Conservation (phyloP, 1,140 invertebrate species). For the Drosophila jambulina region DNA sequence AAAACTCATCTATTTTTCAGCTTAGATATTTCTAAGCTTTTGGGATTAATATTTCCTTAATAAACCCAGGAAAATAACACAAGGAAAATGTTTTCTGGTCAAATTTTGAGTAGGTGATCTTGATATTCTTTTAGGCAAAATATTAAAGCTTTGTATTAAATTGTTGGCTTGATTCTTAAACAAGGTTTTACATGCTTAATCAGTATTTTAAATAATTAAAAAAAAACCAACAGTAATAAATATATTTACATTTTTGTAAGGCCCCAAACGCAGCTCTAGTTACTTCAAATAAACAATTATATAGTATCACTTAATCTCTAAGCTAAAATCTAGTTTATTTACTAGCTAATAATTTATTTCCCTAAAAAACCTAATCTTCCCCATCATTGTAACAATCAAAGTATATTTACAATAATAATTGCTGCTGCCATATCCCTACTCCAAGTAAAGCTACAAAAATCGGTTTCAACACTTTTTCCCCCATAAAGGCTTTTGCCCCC, state of each 20-base stretch:
- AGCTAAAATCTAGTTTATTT: neutral
- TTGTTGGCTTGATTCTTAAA: neutral
- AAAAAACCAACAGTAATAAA: neutral
- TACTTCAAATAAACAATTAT: neutral
- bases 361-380: no score
- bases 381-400: neutral
- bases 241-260: neutral
- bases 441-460: constrained; percentile 18
- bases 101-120: neutral
- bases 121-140: neutral
- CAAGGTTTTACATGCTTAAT: neutral
- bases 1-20: neutral
- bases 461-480: constrained; percentile 20
- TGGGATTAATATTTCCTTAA: neutral
- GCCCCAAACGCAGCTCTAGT: neutral
- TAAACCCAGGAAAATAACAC: neutral
- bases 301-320: neutral
- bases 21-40: neutral
- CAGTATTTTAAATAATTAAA: neutral
- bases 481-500: constrained; percentile 13
- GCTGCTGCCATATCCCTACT: neutral
- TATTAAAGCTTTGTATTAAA: neutral
- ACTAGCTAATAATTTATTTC: neutral
- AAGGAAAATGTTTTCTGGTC: neutral
- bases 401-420: neutral